Base-by-base conservation (phyloP, 2,113 vertebrate species). In the Etheostoma cragini region DNA sequence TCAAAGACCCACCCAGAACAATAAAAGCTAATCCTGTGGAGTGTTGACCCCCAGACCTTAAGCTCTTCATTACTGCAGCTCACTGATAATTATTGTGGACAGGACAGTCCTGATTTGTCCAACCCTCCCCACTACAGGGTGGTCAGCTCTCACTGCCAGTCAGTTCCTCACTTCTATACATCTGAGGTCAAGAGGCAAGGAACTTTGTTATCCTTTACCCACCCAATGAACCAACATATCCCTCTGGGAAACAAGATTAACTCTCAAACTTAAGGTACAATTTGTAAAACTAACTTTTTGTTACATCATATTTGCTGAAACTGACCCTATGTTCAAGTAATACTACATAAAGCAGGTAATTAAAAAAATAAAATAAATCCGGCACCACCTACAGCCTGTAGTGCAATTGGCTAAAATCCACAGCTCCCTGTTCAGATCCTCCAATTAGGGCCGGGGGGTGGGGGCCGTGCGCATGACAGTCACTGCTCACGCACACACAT, bases 61-160 rank as follows among this genome's bases (percentile, higher is more conserved):
- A 93, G 84, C 87, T 85, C 90, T 91, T 91, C 87, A 92, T 91
- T 93, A 91, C 88, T 69, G 64, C 80, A 81, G 83, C 81, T 93
- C 88, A 90, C 70, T 64, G 82, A 84, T 93, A 91, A 93, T 94
- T 89, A 79, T 81, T 85, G 81, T 88, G 75, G 85, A 91, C 84
- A 87, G 68, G 81, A 79, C 58, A 50, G 87, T 65, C 38, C 60
- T 62, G 71, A 74, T 53, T 61, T 53, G 71, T 65, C 80, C 84
- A 70, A 22, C 82, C 72, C 81, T 72, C 53, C 58, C 74, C 75
- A 30, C 78, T 79, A 63, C 70, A 75, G 79, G 81, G 84, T 81
- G 80, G 85, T 87, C 87, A 77, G 72, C 80, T 80, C 16, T 61
- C 57, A 33, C 58, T 76, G 72, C 77, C 63, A 19, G 75, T 69